Evolutionary conservation across 2,888 invertebrate species (phyloP), one percentile per base, ranked within the genome.

Genomic region (Tenthredo notha): DNA sequence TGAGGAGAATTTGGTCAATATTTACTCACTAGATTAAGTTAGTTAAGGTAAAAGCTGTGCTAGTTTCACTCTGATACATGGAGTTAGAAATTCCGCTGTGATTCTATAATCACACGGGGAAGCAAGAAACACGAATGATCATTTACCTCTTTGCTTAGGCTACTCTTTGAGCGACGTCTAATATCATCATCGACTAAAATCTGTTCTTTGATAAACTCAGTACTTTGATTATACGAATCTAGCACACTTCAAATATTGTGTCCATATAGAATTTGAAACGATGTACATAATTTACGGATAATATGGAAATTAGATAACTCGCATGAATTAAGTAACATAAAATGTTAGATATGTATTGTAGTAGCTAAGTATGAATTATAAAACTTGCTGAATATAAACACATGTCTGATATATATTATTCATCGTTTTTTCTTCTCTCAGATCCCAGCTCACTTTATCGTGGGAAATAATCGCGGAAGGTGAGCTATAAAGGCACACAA

Each of bases 21-120:
- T 77, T 77, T 77, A 18, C 77, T 29, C 0, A 12, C 77, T 29
- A 15, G 77, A 77, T 77, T 77, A 77, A 77, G 54, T 54, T 54
- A 33, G 77, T 77, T 33, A 29, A 54, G 40, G 75, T 43, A 33
- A 29, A 54, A 77, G 25, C 12, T 15, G 9, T 4, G 12, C 50
- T 18, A 29, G 54, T 25, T 33, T 25, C 21, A 67, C 77, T 67
- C 67, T 29, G 10, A 25, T 67, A 67, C 67, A 15, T 29, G 25
- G 4, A 67, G 15, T 12, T 29, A 29, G 21, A 29, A 25, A 67
- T 67, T 67, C 65, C 29, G 33, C 4, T 65, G 21, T 15, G 21
- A 65, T 21, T 65, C 12, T 25, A 65, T 0, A 21, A 65, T 65
- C 25, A 67, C 15, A 67, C 67, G 29, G 15, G 15, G 29, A 67